These are phyloP conservation scores for Monarcha castaneiventris DNA, from an alignment of 2,113 vertebrate genomes.

Conservation along the genomic window DNA sequence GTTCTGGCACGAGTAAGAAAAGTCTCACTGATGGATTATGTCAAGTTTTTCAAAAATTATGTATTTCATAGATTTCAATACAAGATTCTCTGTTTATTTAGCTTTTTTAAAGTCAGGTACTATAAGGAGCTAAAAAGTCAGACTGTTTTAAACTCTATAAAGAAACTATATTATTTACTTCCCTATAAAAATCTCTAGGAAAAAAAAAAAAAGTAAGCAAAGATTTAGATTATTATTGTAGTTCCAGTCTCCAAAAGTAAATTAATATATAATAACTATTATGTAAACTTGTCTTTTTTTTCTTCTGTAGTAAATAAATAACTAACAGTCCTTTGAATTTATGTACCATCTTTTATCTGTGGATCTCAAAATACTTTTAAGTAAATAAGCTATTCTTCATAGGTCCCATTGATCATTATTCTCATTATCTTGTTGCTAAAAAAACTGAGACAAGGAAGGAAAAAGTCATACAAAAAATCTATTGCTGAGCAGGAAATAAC, in stretches of 20 bases:
- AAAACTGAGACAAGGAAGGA: slow-evolving; percentile 11
- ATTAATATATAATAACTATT: neutral
- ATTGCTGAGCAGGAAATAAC: slow-evolving; percentile 5
- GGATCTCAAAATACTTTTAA: slow-evolving; percentile 32
- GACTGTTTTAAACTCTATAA: slow-evolving; percentile 9
- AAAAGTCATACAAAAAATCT: neutral
- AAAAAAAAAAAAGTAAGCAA: neutral
- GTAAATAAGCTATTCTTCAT: neutral
- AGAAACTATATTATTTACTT: neutral
- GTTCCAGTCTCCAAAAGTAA: neutral
- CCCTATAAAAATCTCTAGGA: neutral
- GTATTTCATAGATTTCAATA: neutral
- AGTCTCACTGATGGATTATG: neutral
- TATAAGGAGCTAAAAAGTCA: neutral
- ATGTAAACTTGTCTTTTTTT: neutral
- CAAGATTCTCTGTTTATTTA: neutral
- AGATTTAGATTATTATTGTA: neutral
- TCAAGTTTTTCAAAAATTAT: neutral
- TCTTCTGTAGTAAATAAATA: neutral
- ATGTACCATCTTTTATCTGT: slow-evolving; percentile 12
- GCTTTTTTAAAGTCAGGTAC: slow-evolving; percentile 3
- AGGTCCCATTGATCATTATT: neutral
- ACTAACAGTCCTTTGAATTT: neutral
- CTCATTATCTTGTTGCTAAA: neutral
- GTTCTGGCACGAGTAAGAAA: neutral